Conservation (phyloP, 2,797 vertebrate genomes). For the Tragelaphus oryx region DNA sequence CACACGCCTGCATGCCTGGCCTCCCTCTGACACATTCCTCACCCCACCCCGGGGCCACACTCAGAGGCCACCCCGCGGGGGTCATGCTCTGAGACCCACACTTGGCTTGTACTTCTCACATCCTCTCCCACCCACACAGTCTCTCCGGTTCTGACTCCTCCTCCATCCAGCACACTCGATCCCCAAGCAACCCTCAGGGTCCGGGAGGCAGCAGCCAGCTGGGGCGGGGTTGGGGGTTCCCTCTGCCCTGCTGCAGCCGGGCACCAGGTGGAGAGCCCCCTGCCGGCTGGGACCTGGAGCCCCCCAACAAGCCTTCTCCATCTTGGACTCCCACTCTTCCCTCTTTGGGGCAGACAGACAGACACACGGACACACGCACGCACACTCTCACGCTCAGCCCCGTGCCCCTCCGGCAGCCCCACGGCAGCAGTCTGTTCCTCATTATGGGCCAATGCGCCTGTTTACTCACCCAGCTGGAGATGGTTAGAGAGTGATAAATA, state of each 20-base stretch:
- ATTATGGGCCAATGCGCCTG: constrained; percentile 94
- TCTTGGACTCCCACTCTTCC: background rate
- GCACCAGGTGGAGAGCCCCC: background rate
- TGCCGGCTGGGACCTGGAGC: background rate
- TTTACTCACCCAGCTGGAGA: constrained; percentile 95
- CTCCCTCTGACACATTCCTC: background rate
- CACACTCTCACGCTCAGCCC: constrained; percentile 5
- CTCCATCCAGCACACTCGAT: background rate
- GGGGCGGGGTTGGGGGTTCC: fast-evolving
- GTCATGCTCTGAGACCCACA: background rate
- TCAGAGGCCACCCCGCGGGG: background rate
- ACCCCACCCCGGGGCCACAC: background rate
- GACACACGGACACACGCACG: background rate
- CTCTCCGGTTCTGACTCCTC: background rate
- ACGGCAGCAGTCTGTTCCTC: constrained; percentile 90
- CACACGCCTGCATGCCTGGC: fast-evolving
- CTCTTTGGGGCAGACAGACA: background rate
- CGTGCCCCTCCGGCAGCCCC: constrained; percentile 67
- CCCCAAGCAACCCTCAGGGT: background rate
- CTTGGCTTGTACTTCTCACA: background rate
- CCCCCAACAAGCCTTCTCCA: background rate
- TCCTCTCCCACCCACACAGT: constrained; percentile 46
- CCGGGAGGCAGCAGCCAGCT: background rate
- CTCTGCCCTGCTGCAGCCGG: background rate
- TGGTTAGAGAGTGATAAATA: constrained; percentile 92